A percentile compares a stretch with the other conserved stretches of the same genome.
phyloP scores from a whole-genome alignment of 2,888 invertebrate genomes.

The Leucozona laternaria region DNA sequence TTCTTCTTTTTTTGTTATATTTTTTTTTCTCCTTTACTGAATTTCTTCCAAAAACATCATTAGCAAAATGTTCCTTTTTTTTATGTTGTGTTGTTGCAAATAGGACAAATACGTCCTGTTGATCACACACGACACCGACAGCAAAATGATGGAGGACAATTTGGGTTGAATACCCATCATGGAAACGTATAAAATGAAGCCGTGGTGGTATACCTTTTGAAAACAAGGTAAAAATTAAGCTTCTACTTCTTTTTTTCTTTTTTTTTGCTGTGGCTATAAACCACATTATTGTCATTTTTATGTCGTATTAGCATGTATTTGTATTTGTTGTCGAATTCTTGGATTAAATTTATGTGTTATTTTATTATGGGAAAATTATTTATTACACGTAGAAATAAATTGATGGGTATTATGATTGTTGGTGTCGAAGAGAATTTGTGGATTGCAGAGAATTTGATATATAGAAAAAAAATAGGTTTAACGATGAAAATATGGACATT shows the following conservation, averaged over 20 bases:
- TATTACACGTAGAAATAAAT: background rate
- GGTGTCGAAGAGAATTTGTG: background rate
- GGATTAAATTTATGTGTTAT: slow-evolving; percentile 21
- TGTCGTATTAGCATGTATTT: slow-evolving; percentile 23
- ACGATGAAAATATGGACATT: too few species aligned
- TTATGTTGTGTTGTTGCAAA: too few species aligned
- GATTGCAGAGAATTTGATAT: background rate
- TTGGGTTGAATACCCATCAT: slow-evolving; percentile 9
- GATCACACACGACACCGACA: slow-evolving; percentile 9
- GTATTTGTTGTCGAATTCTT: background rate
- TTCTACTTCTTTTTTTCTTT: too few species aligned
- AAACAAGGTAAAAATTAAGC: slow-evolving; percentile 24
- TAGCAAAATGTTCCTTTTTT: background rate
- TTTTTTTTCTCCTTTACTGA: background rate
- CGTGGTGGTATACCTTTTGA: background rate
- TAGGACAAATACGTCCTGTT: slow-evolving; percentile 12
- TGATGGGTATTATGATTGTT: slow-evolving; percentile 12
- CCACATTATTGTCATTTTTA: slow-evolving; percentile 33
- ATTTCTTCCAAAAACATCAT: slow-evolving; percentile 13
- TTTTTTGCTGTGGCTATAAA: slow-evolving; percentile 1
- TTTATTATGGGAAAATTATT: slow-evolving; percentile 20
- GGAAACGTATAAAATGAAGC: background rate
- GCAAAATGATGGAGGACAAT: slow-evolving; percentile 20
- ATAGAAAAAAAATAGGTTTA: too few species aligned
- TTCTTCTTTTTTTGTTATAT: background rate